These are phyloP conservation scores for Homalodisca vitripennis DNA, from an alignment of 1,140 invertebrate species.

Conservation along the genomic window DNA sequence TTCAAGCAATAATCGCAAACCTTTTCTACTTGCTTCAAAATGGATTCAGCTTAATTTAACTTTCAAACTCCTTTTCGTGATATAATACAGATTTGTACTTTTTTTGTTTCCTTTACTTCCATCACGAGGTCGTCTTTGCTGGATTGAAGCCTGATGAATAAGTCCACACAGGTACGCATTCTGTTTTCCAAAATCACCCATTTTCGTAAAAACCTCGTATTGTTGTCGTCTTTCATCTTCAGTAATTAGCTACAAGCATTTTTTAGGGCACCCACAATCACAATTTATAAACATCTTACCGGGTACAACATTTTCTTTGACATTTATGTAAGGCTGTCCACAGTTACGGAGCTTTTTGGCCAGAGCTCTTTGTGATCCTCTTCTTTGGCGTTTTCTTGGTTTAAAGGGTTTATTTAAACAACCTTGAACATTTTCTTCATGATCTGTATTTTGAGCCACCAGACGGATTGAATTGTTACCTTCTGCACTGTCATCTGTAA, in stretches of 20 bases:
- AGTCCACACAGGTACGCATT: constrained; percentile 32
- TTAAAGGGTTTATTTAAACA: too few species aligned
- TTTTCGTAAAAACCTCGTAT: constrained; percentile 20
- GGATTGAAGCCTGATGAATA: constrained; percentile 22
- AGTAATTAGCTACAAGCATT: neutral
- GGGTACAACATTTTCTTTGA: constrained; percentile 23
- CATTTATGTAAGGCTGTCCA: too few species aligned
- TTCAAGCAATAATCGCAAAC: too few species aligned
- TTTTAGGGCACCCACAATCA: constrained; percentile 28
- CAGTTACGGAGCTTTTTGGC: too few species aligned
- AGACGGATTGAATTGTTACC: too few species aligned
- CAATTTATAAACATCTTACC: constrained; percentile 26
- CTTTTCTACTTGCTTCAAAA: too few species aligned
- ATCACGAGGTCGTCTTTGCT: constrained; percentile 10
- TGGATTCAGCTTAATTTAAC: too few species aligned
- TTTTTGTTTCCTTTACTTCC: constrained; percentile 20
- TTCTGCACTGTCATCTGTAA: too few species aligned
- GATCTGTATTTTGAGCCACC: too few species aligned
- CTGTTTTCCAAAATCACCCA: constrained; percentile 30
- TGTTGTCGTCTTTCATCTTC: constrained; percentile 28
- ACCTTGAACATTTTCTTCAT: too few species aligned
- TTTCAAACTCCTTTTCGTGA: neutral
- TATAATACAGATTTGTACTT: constrained; percentile 19
- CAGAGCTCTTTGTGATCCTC: too few species aligned
- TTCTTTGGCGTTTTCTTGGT: too few species aligned